These are phyloP conservation scores for Zelleria hepariella DNA, from an alignment of 2,888 invertebrate species.

Conservation along the genomic window DNA sequence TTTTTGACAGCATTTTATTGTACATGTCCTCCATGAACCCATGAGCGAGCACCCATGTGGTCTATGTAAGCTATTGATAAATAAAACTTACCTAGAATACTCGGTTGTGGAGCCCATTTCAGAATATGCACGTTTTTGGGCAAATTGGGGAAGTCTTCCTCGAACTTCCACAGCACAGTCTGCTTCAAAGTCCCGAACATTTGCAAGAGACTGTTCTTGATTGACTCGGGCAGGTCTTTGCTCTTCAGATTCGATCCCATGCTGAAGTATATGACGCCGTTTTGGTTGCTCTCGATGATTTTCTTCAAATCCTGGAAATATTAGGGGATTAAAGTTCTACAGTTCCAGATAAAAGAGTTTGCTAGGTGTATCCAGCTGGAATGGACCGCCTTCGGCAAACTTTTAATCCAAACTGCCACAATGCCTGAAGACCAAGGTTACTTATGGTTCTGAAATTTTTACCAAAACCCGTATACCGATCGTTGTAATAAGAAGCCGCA, in stretches of 20 bases:
- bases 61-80: not conserved
- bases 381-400: too few relatives aligned
- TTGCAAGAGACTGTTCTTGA: slow-evolving; percentile 22
- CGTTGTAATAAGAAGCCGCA: too few relatives aligned
- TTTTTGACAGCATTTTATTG: too few relatives aligned
- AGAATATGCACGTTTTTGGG: slow-evolving; percentile 33
- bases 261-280: slow-evolving; percentile 45
- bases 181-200: slow-evolving; percentile 35
- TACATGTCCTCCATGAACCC: too few relatives aligned
- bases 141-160: slow-evolving; percentile 21
- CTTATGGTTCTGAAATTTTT: too few relatives aligned
- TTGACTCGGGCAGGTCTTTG: slow-evolving; percentile 25
- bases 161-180: slow-evolving; percentile 45
- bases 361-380: too few relatives aligned
- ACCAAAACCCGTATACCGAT: too few relatives aligned
- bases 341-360: not conserved
- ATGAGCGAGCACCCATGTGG: too few relatives aligned
- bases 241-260: slow-evolving; percentile 41
- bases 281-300: slow-evolving; percentile 30
- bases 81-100: slow-evolving; percentile 38
- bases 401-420: too few relatives aligned
- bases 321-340: not conserved
- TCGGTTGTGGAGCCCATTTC: slow-evolving; percentile 37
- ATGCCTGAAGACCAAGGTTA: too few relatives aligned
- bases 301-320: slow-evolving; percentile 38